Evolutionary conservation across 92 coral and sea anemone species (phyloP).

Genomic region (Virgularia gustaviana): DNA sequence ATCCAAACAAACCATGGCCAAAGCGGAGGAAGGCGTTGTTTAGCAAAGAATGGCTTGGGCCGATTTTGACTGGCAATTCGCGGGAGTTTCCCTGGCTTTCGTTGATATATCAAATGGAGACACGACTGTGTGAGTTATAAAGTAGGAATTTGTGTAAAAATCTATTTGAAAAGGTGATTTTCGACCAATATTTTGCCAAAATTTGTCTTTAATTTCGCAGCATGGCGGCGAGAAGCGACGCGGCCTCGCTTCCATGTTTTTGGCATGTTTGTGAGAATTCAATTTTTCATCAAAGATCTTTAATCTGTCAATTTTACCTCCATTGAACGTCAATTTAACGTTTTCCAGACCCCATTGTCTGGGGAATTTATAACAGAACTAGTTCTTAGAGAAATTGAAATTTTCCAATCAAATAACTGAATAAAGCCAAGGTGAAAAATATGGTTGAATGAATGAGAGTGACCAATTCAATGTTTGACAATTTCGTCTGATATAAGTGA

Average conservation of each 20-base stretch:
- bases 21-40: conserved; percentile 15
- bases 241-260: conserved; percentile 21
- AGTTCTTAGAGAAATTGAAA: background rate
- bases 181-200: background rate
- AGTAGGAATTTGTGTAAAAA: background rate
- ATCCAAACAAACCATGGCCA: background rate
- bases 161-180: background rate
- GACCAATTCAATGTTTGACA: no score
- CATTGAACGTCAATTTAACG: background rate
- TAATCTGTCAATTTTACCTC: background rate
- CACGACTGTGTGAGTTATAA: conserved; percentile 26
- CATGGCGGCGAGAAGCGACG: conserved; percentile 22
- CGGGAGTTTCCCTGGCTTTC: background rate
- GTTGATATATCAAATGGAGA: conserved; percentile 7
- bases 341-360: no score
- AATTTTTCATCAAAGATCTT: conserved; percentile 8
- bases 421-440: no score
- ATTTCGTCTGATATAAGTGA: no score
- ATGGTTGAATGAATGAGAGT: no score
- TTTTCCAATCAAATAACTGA: no score
- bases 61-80: conserved; percentile 16
- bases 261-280: conserved; percentile 11
- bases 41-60: conserved; percentile 9
- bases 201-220: background rate
- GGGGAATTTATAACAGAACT: background rate